Evolutionary conservation across 1,140 invertebrate species (phyloP).

Genomic region (Rhyzopertha dominica): DNA sequence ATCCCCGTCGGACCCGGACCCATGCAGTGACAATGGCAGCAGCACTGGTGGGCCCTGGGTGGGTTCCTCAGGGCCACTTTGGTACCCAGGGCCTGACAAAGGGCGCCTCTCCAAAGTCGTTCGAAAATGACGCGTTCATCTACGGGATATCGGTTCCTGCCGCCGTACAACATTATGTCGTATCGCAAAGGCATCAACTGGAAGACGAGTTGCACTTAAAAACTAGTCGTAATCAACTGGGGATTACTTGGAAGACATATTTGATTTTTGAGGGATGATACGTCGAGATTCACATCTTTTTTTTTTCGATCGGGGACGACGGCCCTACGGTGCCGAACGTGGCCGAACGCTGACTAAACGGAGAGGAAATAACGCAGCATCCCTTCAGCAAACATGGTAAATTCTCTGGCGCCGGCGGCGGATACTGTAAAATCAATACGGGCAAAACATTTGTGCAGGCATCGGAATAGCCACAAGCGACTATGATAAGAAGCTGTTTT

Average conservation of each 20-base stretch:
- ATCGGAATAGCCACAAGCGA: too few relatives aligned
- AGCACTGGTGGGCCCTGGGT: slow-evolving; percentile 42
- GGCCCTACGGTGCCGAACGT: too few relatives aligned
- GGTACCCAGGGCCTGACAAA: slow-evolving; percentile 43
- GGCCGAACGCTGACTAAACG: too few relatives aligned
- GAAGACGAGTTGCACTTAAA: slow-evolving; percentile 33
- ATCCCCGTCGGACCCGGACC: background rate
- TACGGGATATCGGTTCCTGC: slow-evolving; percentile 42
- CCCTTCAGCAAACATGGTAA: too few relatives aligned
- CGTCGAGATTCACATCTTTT: too few relatives aligned
- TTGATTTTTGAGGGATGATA: slow-evolving; percentile 45
- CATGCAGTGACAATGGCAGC: slow-evolving; percentile 43
- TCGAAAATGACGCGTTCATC: slow-evolving; percentile 57
- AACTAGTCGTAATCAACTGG: slow-evolving; percentile 16
- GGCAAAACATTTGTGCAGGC: too few relatives aligned
- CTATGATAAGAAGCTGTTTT: too few relatives aligned
- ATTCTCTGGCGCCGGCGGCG: too few relatives aligned
- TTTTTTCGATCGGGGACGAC: too few relatives aligned
- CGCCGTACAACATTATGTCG: slow-evolving; percentile 27
- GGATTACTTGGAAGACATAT: slow-evolving; percentile 45
- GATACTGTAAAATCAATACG: too few relatives aligned
- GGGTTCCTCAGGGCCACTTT: slow-evolving; percentile 39
- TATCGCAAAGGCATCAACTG: slow-evolving; percentile 11
- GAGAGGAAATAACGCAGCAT: too few relatives aligned
- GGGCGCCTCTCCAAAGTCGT: slow-evolving; percentile 57